phyloP scores from a whole-genome alignment of 2,113 vertebrate genomes.

The Poecile atricapillus region DNA sequence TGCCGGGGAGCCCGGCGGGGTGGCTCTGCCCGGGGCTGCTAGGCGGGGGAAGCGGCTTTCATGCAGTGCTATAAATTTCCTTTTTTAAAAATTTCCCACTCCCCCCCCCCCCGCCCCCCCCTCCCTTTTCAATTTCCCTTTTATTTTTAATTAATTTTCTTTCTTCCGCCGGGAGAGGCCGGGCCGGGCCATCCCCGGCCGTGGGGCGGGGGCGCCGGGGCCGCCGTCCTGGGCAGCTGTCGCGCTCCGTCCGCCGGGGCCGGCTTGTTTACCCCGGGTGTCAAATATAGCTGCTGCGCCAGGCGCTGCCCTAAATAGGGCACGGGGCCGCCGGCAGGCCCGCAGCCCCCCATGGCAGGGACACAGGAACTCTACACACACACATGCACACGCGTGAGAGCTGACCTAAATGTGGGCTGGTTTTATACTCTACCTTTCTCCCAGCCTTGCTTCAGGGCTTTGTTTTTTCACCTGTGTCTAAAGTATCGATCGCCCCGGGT shows the following conservation, averaged over 20 bases:
- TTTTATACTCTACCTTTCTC: not conserved
- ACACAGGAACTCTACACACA: not conserved
- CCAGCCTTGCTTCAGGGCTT: not conserved
- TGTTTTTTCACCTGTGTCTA: not conserved
- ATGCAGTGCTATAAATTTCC: slow-evolving; percentile 68
- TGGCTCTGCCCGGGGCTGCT: not conserved
- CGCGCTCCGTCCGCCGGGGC: slow-evolving; percentile 72
- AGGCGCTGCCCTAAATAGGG: slow-evolving; percentile 83
- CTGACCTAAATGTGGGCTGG: slow-evolving; percentile 12
- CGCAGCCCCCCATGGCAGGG: not conserved
- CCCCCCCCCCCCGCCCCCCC: too few species aligned
- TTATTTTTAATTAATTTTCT: not conserved
- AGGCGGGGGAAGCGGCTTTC: not conserved
- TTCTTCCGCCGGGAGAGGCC: not conserved
- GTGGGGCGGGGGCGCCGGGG: not conserved
- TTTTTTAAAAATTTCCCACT: not conserved
- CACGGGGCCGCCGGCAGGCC: slow-evolving; percentile 14
- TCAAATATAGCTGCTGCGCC: slow-evolving; percentile 85
- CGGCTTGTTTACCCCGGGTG: slow-evolving; percentile 84
- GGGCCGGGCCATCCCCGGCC: not conserved
- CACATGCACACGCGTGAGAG: not conserved
- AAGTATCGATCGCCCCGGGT: not conserved
- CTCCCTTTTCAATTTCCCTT: not conserved
- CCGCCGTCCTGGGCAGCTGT: slow-evolving; percentile 86
- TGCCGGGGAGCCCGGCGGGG: not conserved